Base-by-base conservation (phyloP, 2,797 vertebrate genomes). In the Threskiornis aethiopicus region DNA sequence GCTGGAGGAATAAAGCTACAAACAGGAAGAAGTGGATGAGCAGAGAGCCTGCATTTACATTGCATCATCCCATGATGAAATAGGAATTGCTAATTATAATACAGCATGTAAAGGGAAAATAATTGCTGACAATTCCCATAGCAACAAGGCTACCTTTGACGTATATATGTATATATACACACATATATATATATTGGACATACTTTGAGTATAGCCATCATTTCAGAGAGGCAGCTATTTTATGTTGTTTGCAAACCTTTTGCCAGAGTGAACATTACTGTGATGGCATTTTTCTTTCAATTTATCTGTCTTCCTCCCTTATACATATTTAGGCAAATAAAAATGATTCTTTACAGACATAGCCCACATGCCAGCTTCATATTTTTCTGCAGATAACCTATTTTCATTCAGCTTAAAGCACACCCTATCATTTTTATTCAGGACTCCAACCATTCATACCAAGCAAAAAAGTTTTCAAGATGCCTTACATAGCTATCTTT, bases 251-350 rank as follows among this genome's bases (percentile, higher is more conserved):
- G 96, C 87, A 97, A 96, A 97, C 58, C 82, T 89, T 97, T 91
- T 84, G 83, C 93, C 77, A 91, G 78, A 96, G 64, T 77, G 81
- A 97, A 95, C 2, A 6, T 91, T 96, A 93, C 89, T 94, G 81
- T 93, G 90, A 97, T 93, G 92, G 91, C 54, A 92, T 95, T 97
- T 97, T 92, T 95, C 91, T 98, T 96, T 96, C 97, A 75, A 88
- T 97, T 96, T 97, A 91, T 97, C 92, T 96, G 65, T 93, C 95
- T 97, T 95, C 72, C 47, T 94, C 79, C 92, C 85, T 96, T 96
- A 96, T 90, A 96, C 84, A 90, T 93, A 98, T 90, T 96, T 96
- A 97, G 96, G 96, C 93, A 97, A 97, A 98, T 97, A 97, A 97
- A 97, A 97, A 96, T 87, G 42, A 97, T 95, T 97, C 84, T 97